Percentiles rank a stretch among this genome's conserved stretches.
Conservation (phyloP, 1,140 invertebrate species). For the Tetramorium parvispinum region DNA sequence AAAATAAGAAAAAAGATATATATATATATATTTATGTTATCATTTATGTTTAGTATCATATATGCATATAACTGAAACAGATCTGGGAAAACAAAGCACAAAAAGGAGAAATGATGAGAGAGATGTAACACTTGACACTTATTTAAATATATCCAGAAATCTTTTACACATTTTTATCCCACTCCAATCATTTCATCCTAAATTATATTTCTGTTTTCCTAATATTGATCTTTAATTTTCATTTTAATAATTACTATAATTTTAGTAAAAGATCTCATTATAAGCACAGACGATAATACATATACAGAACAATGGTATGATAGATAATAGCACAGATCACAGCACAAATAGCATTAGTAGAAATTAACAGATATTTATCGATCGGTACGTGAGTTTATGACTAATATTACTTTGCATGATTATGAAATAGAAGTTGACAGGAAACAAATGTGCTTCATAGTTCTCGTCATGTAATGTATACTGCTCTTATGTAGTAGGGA, state of each 20-base stretch:
- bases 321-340: conserved; percentile 70
- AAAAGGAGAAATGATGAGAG: not conserved
- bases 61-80: not conserved
- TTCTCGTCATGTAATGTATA: not conserved
- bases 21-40: not conserved
- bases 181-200: conserved; percentile 37
- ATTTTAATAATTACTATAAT: conserved; percentile 70
- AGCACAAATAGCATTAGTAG: conserved; percentile 69
- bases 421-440: conserved; percentile 57
- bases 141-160: conserved; percentile 9
- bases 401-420: conserved; percentile 68
- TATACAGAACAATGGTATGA: conserved; percentile 65
- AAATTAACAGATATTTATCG: conserved; percentile 69
- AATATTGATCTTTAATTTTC: conserved; percentile 57
- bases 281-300: conserved; percentile 76
- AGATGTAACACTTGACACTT: conserved; percentile 1
- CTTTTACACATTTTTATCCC: conserved; percentile 41
- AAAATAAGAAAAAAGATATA: not conserved
- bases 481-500: conserved; percentile 11
- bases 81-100: not conserved
- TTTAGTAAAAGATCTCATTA: conserved; percentile 72
- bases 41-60: conserved; percentile 12
- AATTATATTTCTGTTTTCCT: conserved; percentile 53
- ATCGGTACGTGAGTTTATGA: conserved; percentile 73
- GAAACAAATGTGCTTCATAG: conserved; percentile 20